Percentiles rank a stretch among this genome's conserved stretches.
Evolutionary conservation across 2,888 invertebrate species (phyloP).

Genomic region (Volucella zonaria): DNA sequence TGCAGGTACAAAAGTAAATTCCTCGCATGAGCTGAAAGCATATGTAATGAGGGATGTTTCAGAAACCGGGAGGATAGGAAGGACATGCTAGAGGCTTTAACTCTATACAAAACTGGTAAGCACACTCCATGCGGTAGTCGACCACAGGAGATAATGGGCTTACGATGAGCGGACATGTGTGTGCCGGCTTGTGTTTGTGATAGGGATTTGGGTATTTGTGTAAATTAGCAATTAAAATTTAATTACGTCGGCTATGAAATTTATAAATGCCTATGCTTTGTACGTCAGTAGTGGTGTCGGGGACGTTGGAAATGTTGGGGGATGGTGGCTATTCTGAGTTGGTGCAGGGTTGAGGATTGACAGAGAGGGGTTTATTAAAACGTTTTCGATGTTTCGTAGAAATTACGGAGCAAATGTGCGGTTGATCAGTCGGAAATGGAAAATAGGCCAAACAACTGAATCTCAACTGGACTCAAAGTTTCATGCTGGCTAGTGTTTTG

Average conservation of each 20-base stretch:
- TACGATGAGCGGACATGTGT: slow-evolving; percentile 36
- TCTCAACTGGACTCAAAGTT: neutral
- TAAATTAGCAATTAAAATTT: slow-evolving; percentile 73
- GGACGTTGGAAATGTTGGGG: neutral
- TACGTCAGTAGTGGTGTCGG: neutral
- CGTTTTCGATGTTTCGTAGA: slow-evolving; percentile 16
- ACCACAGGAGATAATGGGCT: slow-evolving; percentile 70
- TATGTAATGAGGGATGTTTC: slow-evolving; percentile 54
- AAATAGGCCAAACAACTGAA: neutral
- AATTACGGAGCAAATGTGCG: neutral
- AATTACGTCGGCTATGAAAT: slow-evolving; percentile 67
- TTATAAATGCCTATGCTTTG: slow-evolving; percentile 56
- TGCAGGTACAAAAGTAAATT: slow-evolving; percentile 47
- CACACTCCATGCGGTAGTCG: slow-evolving; percentile 47
- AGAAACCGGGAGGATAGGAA: neutral
- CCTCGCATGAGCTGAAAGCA: slow-evolving; percentile 54
- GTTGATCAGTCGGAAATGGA: neutral
- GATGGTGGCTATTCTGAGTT: too few relatives aligned
- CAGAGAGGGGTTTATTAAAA: slow-evolving; percentile 19
- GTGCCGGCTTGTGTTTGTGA: slow-evolving; percentile 26
- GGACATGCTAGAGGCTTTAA: slow-evolving; percentile 18
- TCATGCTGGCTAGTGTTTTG: too few relatives aligned
- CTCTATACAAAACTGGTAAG: slow-evolving; percentile 35
- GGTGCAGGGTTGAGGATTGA: neutral
- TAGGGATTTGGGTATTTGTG: slow-evolving; percentile 59